Evolutionary conservation across 2,113 vertebrate species (phyloP), one percentile per base, ranked within the genome.

Genomic region (Ophthalmolycus amberensis): DNA sequence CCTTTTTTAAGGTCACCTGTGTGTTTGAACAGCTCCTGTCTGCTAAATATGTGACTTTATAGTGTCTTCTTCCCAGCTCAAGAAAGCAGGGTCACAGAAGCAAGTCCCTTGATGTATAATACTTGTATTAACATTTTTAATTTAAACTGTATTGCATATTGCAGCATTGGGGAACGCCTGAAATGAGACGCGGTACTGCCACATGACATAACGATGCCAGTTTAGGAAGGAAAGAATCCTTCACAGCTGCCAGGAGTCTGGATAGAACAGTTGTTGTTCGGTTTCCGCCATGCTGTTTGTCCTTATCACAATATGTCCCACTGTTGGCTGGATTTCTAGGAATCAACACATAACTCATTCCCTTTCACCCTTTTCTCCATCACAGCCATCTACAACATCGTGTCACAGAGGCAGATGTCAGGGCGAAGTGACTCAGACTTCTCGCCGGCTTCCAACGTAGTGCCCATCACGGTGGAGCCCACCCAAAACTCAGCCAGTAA

Each of bases 381-480:
- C 68, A 64, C 95, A 97, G 97, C 96, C 91, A 97, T 97, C 92
- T 96, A 97, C 93, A 94, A 85, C 91, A 96, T 97, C 11, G 95
- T 97, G 76, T 97, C 97, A 0, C 96, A 97, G 95, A 90, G 95
- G 87, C 97, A 97, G 94, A 97, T 97, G 58, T 84, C 95, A 0
- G 96, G 95, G 42, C 95, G 94, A 62, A 90, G 81, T 0, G 96
- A 97, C 80, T 38, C 94, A 0, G 95, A 97, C 82, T 96, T 97
- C 0, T 95, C 96, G 0, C 95, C 96, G 50, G 89, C 91, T 90
- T 96, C 93, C 37, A 92, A 95, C 87, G 95, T 97, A 0, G 96
- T 97, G 63, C 96, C 96, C 91, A 97, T 97, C 92, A 96, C 91
- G 8, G 95, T 97, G 65, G 95, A 97, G 90, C 97, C 96, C 90